Base-by-base conservation (phyloP, 2,113 vertebrate genomes). In the Rana temporaria region DNA sequence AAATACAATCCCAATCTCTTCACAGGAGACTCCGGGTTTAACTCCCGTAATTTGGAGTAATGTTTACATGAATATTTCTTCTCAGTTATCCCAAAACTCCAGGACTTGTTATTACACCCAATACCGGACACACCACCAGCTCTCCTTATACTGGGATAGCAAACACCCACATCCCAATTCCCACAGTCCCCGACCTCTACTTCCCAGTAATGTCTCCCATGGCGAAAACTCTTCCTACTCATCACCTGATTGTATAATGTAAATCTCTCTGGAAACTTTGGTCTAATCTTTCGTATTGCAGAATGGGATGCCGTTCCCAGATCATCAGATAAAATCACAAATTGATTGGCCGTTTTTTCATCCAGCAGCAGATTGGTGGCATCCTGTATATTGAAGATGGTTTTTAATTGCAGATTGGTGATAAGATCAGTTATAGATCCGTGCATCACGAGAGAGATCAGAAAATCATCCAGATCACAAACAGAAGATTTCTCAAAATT, bases 161-260 rank as follows among this genome's bases (percentile, higher is more conserved):
- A 52, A 59, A 80, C 17, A 14, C 66, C 78, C 7, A 80, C 38
- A 9, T 20, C 14, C 62, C 60, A 82, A 3, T 4, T 3, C 4
- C 48, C 79, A 19, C 11, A n/a, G 9, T 65, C 6, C 62, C 71
- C 57, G 12, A 48, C 65, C 26, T 74, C 52, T 19, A 82, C 69
- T 55, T 82, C 79, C 79, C 79, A 82, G 70, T 74, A 82, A 72
- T 72, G 38, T 53, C n/a, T 26, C 30, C 78, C 78, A 12, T 15
- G 32, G n/a, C 32, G 24, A 42, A 70, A 38, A 14, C 4, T 17
- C 56, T 24, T 5, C 12, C 9, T 24, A 56, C 70, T 82, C 18
- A 82, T 19, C 3, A 82, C 48, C 70, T 82, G 79, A 34, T 0
- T 1, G 4, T 32, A 63, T n/a, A 1, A 4, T 4, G 9, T 15